Base-by-base conservation (phyloP, 2,113 vertebrate genomes). In the Xenus cinereus region DNA sequence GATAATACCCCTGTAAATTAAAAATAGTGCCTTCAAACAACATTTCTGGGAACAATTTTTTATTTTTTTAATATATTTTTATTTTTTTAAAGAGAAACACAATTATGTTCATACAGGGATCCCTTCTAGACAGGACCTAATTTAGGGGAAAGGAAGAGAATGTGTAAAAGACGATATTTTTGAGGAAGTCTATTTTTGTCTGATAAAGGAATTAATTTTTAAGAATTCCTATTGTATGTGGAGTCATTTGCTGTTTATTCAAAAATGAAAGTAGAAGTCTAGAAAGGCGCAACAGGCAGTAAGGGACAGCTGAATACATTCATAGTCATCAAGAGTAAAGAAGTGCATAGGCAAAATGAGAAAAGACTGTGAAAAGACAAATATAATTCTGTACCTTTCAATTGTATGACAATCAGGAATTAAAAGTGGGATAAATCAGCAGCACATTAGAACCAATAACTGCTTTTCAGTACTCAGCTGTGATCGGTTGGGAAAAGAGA, bases 31-130 rank as follows among this genome's bases (percentile, higher is more conserved):
- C 35, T 3, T 83, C 30, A 74, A 79, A 71, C 11, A 73, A 24
- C 3, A 30, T 37, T 74, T 71, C 6, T 79, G 8, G 5, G 15
- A 53, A 9, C 0, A 62, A 23, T 0, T 0, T 21, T 19, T 35
- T 30, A 64, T 46, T 14, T 6, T 4, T 20, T 32, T 16, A 30
- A 26, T 21, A 46, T 46, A 46, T 46, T 46, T 46, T 46, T 46
- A 59, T 46, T 17, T 6, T 4, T 24, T 32, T 24, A 30, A 26
- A 53, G 10, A 56, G 12, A 74, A 83, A 43, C 4, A n/a, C 3
- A 10, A 3, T 48, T 39, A 12, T 48, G 23, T 7, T 50, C 14
- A 64, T 21, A 28, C 0, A 37, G 3, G 4, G 1, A 4, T 51
- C 4, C 6, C 24, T 76, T 84, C 28, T 26, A 54, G 24, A 19